Percentiles rank a stretch among this genome's conserved stretches.
phyloP scores from a whole-genome alignment of 2,113 vertebrate genomes.

The human (Homo sapiens) region DNA sequence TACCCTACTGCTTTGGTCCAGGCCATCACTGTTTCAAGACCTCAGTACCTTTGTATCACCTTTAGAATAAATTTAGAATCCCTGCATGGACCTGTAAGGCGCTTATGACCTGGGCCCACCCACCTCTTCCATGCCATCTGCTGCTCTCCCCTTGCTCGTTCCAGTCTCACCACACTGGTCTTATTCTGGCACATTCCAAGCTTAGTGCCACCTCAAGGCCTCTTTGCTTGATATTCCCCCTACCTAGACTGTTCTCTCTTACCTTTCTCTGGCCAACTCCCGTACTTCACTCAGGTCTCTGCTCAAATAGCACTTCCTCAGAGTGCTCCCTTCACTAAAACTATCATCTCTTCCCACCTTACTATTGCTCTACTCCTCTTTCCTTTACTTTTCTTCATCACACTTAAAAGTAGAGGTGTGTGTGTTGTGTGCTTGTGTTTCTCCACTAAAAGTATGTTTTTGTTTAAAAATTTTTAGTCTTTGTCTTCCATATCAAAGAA shows the following conservation, averaged over 20 bases:
- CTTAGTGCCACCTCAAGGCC: background rate
- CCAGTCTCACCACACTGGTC: background rate
- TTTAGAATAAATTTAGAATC: background rate
- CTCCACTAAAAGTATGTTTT: background rate
- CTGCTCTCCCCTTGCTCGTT: background rate
- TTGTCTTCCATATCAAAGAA: background rate
- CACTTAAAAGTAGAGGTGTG: background rate
- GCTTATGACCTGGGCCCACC: background rate
- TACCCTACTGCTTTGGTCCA: background rate
- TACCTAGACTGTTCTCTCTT: background rate
- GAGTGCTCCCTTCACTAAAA: background rate
- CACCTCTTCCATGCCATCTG: accelerated
- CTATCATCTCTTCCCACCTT: background rate
- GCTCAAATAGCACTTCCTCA: background rate
- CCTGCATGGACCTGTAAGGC: background rate
- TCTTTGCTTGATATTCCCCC: background rate
- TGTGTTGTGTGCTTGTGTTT: background rate
- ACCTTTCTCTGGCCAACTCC: background rate
- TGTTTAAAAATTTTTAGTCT: background rate
- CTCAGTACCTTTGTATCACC: background rate
- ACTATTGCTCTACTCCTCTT: background rate
- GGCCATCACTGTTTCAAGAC: background rate
- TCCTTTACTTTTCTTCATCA: background rate
- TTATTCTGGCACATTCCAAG: background rate
- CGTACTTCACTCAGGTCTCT: background rate